phyloP scores from a whole-genome alignment of 2,113 vertebrate species.

The Pygathrix nemaeus region DNA sequence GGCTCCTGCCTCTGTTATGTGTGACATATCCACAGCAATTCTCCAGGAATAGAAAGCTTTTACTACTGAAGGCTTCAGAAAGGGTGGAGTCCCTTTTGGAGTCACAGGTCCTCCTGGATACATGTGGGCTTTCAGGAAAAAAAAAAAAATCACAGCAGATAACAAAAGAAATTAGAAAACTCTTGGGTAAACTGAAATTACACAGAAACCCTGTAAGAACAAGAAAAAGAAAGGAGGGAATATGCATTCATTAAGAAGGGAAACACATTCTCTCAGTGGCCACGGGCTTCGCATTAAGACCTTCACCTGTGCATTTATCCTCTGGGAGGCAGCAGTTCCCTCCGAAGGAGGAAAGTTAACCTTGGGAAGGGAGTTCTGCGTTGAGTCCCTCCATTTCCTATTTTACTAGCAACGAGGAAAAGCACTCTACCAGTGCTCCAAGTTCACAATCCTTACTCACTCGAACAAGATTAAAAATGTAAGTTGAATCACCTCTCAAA shows the following conservation, averaged over 20 bases:
- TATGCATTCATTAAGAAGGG: background rate
- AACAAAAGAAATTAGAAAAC: background rate
- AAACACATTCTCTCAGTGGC: background rate
- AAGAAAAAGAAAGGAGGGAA: background rate
- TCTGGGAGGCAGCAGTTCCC: constrained; percentile 10
- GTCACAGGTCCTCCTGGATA: background rate
- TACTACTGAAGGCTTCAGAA: background rate
- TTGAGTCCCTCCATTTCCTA: background rate
- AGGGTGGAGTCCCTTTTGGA: background rate
- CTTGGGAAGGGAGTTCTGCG: background rate
- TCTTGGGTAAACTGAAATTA: background rate
- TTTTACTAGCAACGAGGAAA: background rate
- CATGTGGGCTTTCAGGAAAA: background rate
- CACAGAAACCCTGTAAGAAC: background rate
- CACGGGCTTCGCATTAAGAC: background rate
- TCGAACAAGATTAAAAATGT: background rate
- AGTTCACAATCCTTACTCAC: background rate
- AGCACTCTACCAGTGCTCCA: background rate
- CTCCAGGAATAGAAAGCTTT: background rate
- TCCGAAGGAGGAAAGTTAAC: background rate
- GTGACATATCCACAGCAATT: too few species aligned
- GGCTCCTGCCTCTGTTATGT: too few species aligned
- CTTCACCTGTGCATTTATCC: background rate
- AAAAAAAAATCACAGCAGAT: background rate
- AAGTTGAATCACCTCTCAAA: background rate